A percentile compares a stretch with the other conserved stretches of the same genome.
Conservation (phyloP, 2,797 vertebrate genomes). For the Chrosomus eos region DNA sequence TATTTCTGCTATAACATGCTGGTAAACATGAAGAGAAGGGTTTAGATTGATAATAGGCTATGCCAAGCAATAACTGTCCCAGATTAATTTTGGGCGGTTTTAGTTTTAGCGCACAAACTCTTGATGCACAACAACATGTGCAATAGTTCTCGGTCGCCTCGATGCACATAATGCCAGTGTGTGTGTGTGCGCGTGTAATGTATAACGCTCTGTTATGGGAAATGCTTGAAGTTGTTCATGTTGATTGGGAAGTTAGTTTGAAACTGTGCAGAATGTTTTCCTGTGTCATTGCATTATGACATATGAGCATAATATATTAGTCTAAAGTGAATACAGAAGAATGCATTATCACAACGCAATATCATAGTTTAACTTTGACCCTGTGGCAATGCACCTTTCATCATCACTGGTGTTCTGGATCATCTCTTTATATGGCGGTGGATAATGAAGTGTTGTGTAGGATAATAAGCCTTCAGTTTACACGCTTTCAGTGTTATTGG, state of each 20-base stretch:
- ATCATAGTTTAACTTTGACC: conserved; percentile 4
- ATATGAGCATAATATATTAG: background rate
- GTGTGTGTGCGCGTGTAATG: background rate
- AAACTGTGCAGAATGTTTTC: background rate
- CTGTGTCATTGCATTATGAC: background rate
- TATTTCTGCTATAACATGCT: conserved; percentile 51
- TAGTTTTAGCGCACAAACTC: background rate
- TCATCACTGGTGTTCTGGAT: background rate
- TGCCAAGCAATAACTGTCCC: background rate
- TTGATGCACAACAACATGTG: background rate
- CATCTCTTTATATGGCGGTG: background rate
- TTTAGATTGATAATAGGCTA: background rate
- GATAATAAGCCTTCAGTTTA: background rate
- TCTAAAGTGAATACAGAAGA: background rate
- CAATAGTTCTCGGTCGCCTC: background rate
- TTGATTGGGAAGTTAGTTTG: background rate
- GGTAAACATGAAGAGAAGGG: conserved; percentile 9
- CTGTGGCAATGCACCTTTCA: background rate
- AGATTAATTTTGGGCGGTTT: conserved; percentile 4
- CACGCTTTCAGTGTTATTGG: conserved; percentile 8
- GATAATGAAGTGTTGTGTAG: conserved; percentile 19
- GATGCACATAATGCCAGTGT: background rate
- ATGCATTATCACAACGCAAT: background rate
- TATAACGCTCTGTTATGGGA: background rate
- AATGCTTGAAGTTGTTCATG: background rate